Base-by-base conservation (phyloP, 2,888 invertebrate genomes). In the Dryocosmus kuriphilus region DNA sequence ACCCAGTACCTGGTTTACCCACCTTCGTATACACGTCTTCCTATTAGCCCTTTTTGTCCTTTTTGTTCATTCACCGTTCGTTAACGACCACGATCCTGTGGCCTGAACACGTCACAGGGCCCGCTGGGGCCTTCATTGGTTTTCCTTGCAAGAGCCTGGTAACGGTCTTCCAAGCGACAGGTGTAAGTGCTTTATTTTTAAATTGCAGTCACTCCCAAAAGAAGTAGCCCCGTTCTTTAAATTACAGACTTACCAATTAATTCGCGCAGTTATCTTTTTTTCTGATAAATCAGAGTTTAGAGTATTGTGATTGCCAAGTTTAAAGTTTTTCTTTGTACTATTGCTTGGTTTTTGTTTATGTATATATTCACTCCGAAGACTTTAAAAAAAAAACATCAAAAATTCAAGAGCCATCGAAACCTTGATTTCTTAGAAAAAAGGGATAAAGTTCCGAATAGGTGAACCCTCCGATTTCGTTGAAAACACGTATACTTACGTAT, bases 151-250 rank as follows among this genome's bases (percentile, higher is more conserved):
- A 75, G 46, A 41, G 41, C 41, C 41, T 80, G 76, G 81, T 86
- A 87, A 87, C 86, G 85, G 86, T 87, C 82, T 82, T 62, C 71
- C 78, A 82, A 81, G 81, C 77, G 83, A 79, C 84, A 84, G 83
- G 84, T 85, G 85, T 82, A 80, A 75, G 57, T 32, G 30, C 76
- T 80, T 80, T 80, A 77, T 71, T 76, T 80, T 80, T 79, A 79
- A 76, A 74, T 80, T 77, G 11, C 41, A 41, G 75, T 75, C 65
- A n/a, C 30, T 24, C 41, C 67, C 46, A 41, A 67, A 67, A 67
- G 11, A 67, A 67, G 27, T 67, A 41, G 27, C 67, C 67, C n/a
- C 51, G 51, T 51, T 51, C 71, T 71, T 71, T 30, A 71, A 71
- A 71, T 51, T 46, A 30, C 30, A 24, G 41, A 46, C 67, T 16